These are phyloP conservation scores for Anagyrus pseudococci DNA, from an alignment of 2,888 invertebrate genomes.

Conservation along the genomic window DNA sequence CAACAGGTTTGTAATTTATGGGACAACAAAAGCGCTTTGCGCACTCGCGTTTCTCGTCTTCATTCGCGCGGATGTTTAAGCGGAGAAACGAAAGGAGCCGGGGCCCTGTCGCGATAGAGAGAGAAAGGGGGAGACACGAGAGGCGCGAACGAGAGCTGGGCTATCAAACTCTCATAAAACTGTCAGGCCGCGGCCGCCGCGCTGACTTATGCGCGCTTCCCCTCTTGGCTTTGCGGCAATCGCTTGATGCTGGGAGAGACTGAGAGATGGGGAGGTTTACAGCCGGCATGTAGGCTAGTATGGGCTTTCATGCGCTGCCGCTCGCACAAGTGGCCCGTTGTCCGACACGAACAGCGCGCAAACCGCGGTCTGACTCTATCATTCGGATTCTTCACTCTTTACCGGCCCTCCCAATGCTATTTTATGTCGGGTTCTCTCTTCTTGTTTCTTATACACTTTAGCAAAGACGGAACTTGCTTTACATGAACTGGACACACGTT, in stretches of 20 bases:
- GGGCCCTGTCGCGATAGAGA: not conserved
- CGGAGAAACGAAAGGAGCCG: too few relatives aligned
- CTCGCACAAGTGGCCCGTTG: not conserved
- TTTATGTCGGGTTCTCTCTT: too few relatives aligned
- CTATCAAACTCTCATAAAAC: constrained; percentile 63
- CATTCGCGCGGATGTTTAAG: too few relatives aligned
- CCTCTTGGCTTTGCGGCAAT: not conserved
- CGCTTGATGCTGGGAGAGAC: not conserved
- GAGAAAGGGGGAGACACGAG: constrained; percentile 40
- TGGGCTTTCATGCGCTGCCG: too few relatives aligned
- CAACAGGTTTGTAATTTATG: constrained; percentile 63
- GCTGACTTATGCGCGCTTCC: constrained; percentile 56
- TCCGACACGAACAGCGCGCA: not conserved
- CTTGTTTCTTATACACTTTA: too few relatives aligned
- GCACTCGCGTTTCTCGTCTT: constrained; percentile 56
- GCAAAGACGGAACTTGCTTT: too few relatives aligned
- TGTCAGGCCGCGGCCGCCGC: constrained; percentile 58
- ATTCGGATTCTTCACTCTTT: too few relatives aligned
- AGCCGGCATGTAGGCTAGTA: too few relatives aligned
- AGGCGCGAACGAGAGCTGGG: constrained; percentile 42
- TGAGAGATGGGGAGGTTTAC: not conserved
- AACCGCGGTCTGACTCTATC: too few relatives aligned
- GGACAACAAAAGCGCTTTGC: constrained; percentile 52
- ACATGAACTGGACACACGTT: too few relatives aligned
- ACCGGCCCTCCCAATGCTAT: too few relatives aligned